Base-by-base conservation (phyloP, 2,113 vertebrate species). In the Callithrix jacchus region DNA sequence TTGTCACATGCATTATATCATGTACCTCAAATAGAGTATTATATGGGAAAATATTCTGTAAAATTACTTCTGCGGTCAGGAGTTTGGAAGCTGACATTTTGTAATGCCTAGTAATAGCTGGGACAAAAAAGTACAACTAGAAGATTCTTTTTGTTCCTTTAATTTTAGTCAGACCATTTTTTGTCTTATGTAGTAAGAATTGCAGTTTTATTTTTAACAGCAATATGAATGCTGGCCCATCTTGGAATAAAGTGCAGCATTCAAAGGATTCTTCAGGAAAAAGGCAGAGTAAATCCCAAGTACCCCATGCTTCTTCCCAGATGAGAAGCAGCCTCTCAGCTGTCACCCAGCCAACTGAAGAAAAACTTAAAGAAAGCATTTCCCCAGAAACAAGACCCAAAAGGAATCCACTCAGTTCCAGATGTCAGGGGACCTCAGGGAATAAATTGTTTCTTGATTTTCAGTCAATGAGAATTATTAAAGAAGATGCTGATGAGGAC, bases 401-500 rank as follows among this genome's bases (percentile, higher is more conserved):
- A 49, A 88, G 25, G 54, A 79, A 25, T 42, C 93, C 70, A 0
- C 94, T 89, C 8, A 37, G 96, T 83, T 87, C 97, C 0, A 70
- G 93, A 74, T 97, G 95, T 95, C 97, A 47, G 47, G 97, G 93
- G 25, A 42, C 98, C 40, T 94, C 97, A 13, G 93, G 97, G 52
- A 74, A 58, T 66, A 90, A 82, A 74, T 77, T 99, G 97, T 98
- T 99, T 58, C 98, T 99, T 23, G 98, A 98, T 90, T 98, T 99
- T 40, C 94, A 97, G 76, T 98, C 98, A 0, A 85, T 98, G 90
- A 97, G 95, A 6, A 97, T 98, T 47, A 97, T 98, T n/a, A 98
- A 98, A 96, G 99, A 97, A 68, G 98, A 98, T 42, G 97, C 97
- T 1, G 99, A 99, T 89, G 99, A 99, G 56, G 99, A 99, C 71